Base-by-base conservation (phyloP, 1,140 invertebrate genomes). In the Pseudomyrmex gracilis region DNA sequence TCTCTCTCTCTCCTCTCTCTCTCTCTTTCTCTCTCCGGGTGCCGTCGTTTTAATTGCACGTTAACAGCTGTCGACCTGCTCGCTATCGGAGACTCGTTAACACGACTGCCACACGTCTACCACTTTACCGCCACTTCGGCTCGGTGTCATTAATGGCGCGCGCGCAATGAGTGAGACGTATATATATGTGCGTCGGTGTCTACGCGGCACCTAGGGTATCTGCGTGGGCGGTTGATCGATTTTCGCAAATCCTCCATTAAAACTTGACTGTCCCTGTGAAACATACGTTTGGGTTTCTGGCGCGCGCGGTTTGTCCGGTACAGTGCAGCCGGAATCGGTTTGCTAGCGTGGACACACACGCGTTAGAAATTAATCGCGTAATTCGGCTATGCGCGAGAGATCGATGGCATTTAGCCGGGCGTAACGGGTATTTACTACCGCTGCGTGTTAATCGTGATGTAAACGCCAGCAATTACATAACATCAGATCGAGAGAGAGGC, bases 41-140 rank as follows among this genome's bases (percentile, higher is more conserved):
- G 17, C 63, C 34, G 85, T 83, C 82, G 64, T 87, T 86, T 88
- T 84, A 87, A 87, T 87, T 78, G 74, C 82, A 60, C 82, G 82
- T 87, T 87, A 87, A 87, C 85, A 70, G 85, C 58, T 70, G 85
- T 77, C 86, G 70, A 78, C 43, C 49, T 63, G 70, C 17, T 61
- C 53, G 60, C 57, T 64, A 78, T 83, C 73, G 82, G 45, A 71
- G 82, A 71, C 82, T 85, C 86, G 74, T 88, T 87, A 88, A 88
- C 85, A 68, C 63, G 71, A 83, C 82, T 77, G 82, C 71, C 82
- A 71, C 78, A 76, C 78, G 84, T 85, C 78, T 74, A 73, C 45
- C 68, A 64, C 51, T 49, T 67, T 53, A 49, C 53, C 58, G 60
- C 55, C 63, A 84, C 83, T 86, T 67, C 49, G 64, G 43, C 53